Evolutionary conservation across 2,797 vertebrate species (phyloP).

Genomic region (Sebastes hopkinsi): DNA sequence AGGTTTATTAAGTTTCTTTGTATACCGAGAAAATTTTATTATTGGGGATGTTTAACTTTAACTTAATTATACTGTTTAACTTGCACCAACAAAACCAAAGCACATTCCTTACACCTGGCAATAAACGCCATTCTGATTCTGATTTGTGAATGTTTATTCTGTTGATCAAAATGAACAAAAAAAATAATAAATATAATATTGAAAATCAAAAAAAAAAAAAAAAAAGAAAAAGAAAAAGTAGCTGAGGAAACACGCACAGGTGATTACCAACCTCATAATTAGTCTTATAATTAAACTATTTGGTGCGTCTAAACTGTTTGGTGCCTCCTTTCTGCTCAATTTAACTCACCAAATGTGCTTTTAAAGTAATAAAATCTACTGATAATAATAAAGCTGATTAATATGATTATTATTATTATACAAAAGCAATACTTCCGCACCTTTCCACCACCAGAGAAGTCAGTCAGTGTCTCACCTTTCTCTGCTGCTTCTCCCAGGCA

Average conservation of each 20-base stretch:
- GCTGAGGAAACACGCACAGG: background rate
- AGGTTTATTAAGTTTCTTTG: no score
- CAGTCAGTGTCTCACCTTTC: slow-evolving; percentile 82
- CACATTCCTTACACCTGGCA: no score
- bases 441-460: slow-evolving; percentile 34
- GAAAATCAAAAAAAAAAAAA: no score
- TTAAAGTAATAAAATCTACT: background rate
- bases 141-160: no score
- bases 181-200: no score
- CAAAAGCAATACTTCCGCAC: slow-evolving; percentile 51
- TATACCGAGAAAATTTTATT: no score
- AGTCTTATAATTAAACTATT: background rate
- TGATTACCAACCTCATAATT: slow-evolving; percentile 7
- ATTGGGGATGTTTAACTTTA: no score
- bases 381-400: no score
- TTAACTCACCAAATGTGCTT: background rate
- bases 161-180: no score
- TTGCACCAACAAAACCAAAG: no score
- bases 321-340: background rate
- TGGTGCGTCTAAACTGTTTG: background rate
- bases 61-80: no score
- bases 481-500: slow-evolving; percentile 94
- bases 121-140: no score
- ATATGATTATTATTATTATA: background rate
- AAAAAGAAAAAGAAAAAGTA: background rate